These are phyloP conservation scores for Andricus quercusramuli DNA, from an alignment of 2,888 invertebrate genomes.

Conservation along the genomic window DNA sequence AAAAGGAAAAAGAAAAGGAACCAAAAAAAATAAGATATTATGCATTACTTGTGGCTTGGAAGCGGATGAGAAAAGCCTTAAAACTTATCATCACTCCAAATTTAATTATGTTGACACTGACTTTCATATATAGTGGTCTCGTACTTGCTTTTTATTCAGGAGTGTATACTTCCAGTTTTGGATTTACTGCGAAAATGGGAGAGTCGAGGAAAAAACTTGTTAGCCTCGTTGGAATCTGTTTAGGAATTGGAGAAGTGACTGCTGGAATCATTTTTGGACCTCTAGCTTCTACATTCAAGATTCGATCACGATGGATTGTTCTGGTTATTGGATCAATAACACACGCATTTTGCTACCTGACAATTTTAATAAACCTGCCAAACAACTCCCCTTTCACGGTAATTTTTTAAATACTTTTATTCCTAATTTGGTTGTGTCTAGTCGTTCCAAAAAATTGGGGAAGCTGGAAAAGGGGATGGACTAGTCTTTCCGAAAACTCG, in stretches of 20 bases:
- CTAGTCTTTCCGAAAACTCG: too few species aligned
- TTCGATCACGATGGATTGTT: slow-evolving; percentile 93
- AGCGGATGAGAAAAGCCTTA: slow-evolving; percentile 88
- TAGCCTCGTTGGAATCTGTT: slow-evolving; percentile 95
- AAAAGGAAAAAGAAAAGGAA: slow-evolving; percentile 79
- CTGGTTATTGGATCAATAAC: slow-evolving; percentile 90
- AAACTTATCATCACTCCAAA: slow-evolving; percentile 88
- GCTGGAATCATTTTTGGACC: slow-evolving; percentile 96
- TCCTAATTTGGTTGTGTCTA: too few species aligned
- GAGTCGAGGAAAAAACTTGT: slow-evolving; percentile 91
- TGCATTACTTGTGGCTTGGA: slow-evolving; percentile 70
- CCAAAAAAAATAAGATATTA: slow-evolving; percentile 68
- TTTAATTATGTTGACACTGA: slow-evolving; percentile 91
- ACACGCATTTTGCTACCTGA: slow-evolving; percentile 90
- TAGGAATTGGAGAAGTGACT: slow-evolving; percentile 95
- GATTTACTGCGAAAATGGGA: slow-evolving; percentile 90
- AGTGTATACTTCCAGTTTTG: slow-evolving; percentile 95
- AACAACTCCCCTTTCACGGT: slow-evolving; percentile 86
- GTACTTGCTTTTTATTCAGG: slow-evolving; percentile 97
- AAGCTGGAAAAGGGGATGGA: too few species aligned
- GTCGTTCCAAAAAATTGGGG: too few species aligned
- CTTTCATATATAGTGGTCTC: slow-evolving; percentile 95
- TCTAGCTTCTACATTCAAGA: slow-evolving; percentile 84
- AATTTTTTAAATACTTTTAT: slow-evolving; percentile 34
- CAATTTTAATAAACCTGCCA: slow-evolving; percentile 94